These are phyloP conservation scores for Brenthis hecate DNA, from an alignment of 2,888 invertebrate species.

Conservation along the genomic window DNA sequence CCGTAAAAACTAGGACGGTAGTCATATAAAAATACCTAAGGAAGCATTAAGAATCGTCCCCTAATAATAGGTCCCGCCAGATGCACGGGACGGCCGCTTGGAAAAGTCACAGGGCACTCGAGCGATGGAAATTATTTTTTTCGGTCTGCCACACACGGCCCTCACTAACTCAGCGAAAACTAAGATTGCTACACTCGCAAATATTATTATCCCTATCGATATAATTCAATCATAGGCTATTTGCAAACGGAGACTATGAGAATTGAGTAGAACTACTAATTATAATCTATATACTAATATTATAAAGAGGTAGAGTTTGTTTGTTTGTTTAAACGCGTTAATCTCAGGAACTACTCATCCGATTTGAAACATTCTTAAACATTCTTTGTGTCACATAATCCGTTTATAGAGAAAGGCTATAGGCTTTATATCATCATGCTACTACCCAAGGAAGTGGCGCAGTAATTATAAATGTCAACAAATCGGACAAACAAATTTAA, in stretches of 20 bases:
- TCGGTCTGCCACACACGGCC: constrained; percentile 81
- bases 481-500: too few relatives aligned
- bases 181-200: constrained; percentile 62
- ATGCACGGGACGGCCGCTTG: constrained; percentile 79
- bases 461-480: too few relatives aligned
- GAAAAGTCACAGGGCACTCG: constrained; percentile 80
- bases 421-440: too few relatives aligned
- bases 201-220: constrained; percentile 45
- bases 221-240: constrained; percentile 22
- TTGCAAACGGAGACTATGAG: neutral
- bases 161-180: constrained; percentile 77
- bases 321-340: too few relatives aligned
- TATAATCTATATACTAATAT: neutral
- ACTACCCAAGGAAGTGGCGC: too few relatives aligned
- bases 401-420: too few relatives aligned
- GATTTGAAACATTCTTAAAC: too few relatives aligned
- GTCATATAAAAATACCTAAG: constrained; percentile 80
- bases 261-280: neutral
- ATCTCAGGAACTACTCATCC: too few relatives aligned
- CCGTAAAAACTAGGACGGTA: constrained; percentile 79
- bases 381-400: too few relatives aligned
- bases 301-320: too few relatives aligned
- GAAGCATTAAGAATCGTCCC: constrained; percentile 79
- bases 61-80: constrained; percentile 81
- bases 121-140: constrained; percentile 81